Percentiles rank a stretch among this genome's conserved stretches.
These are phyloP conservation scores for Steromphala cineraria DNA, from an alignment of 2,888 invertebrate species.

Conservation along the genomic window DNA sequence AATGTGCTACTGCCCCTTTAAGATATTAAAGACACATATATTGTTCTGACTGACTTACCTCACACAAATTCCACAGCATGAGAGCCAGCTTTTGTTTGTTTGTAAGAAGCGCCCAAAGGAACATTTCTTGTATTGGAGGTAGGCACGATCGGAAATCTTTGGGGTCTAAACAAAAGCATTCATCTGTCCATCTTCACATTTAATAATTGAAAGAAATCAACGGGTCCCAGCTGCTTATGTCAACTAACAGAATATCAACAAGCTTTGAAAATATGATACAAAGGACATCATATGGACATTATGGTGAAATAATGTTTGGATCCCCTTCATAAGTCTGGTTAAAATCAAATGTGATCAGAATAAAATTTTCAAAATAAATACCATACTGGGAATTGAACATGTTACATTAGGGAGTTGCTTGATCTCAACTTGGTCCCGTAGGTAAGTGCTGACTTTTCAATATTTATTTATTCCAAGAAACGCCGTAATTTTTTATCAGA, in stretches of 20 bases:
- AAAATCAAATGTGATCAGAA: too few relatives aligned
- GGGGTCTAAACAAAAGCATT: background rate
- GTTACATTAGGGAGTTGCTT: too few relatives aligned
- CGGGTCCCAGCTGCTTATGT: too few relatives aligned
- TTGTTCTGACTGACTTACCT: background rate
- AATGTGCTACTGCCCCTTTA: background rate
- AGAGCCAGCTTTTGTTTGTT: conserved; percentile 23
- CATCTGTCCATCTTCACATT: background rate
- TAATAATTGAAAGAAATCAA: background rate
- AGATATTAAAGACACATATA: background rate
- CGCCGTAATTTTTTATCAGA: too few relatives aligned
- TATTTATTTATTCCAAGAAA: too few relatives aligned
- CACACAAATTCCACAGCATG: conserved; percentile 20
- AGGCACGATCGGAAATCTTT: conserved; percentile 20
- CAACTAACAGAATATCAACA: too few relatives aligned
- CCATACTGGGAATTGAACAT: too few relatives aligned
- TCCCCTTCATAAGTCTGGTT: too few relatives aligned
- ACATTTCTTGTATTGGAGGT: conserved; percentile 28
- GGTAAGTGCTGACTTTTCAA: too few relatives aligned
- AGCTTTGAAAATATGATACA: background rate
- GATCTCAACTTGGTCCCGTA: too few relatives aligned
- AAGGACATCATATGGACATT: background rate
- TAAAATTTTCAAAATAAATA: too few relatives aligned
- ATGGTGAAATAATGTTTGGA: too few relatives aligned
- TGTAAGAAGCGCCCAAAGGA: conserved; percentile 24